phyloP scores from a whole-genome alignment of 2,888 invertebrate genomes.

The Phragmatobia fuliginosa region DNA sequence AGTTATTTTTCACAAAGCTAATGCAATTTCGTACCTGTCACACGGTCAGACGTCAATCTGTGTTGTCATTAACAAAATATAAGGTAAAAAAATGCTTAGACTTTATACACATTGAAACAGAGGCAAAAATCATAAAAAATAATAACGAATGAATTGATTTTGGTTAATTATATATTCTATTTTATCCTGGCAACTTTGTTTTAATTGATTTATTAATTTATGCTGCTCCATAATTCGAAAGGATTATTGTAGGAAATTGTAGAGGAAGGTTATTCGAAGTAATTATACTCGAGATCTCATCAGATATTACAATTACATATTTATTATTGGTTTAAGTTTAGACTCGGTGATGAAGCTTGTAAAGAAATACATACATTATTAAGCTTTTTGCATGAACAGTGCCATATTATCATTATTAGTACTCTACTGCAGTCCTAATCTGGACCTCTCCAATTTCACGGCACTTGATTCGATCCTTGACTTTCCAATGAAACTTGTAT shows the following conservation, averaged over 20 bases:
- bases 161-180: slow-evolving; percentile 40
- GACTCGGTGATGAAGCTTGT: too few species aligned
- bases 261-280: slow-evolving; percentile 14
- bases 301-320: slow-evolving; percentile 8
- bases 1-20: slow-evolving; percentile 63
- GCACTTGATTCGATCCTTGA: too few species aligned
- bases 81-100: slow-evolving; percentile 22
- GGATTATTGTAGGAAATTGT: slow-evolving; percentile 21
- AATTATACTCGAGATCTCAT: slow-evolving; percentile 21
- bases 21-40: slow-evolving; percentile 69
- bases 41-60: slow-evolving; percentile 58
- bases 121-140: slow-evolving; percentile 10
- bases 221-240: slow-evolving; percentile 23
- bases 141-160: slow-evolving; percentile 18
- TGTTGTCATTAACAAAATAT: slow-evolving; percentile 55
- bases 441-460: too few species aligned
- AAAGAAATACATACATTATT: background rate
- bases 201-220: slow-evolving; percentile 47
- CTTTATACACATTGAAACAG: background rate
- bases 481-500: too few species aligned
- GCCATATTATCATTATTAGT: too few species aligned
- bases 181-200: slow-evolving; percentile 39
- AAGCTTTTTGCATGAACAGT: too few species aligned
- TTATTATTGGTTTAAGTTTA: background rate
- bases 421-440: too few species aligned